Evolutionary conservation across 2,888 invertebrate genomes (phyloP).

Genomic region (Zygothrica quintamaculata): DNA sequence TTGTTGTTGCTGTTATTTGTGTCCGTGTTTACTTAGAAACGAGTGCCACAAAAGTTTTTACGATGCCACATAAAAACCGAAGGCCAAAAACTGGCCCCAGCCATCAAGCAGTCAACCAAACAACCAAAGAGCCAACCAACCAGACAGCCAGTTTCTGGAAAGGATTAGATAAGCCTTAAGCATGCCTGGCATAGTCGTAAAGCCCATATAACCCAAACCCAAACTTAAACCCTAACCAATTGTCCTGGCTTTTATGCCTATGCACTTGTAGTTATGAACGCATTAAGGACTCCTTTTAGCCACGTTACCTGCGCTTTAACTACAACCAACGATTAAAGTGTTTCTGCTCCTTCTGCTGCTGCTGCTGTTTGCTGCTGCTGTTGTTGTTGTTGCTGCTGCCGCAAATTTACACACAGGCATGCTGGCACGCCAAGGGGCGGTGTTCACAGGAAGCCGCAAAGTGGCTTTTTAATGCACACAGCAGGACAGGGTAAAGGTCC

Average conservation of each 20-base stretch:
- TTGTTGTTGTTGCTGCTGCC: constrained; percentile 24
- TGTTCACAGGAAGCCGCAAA: constrained; percentile 76
- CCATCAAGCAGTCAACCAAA: constrained; percentile 14
- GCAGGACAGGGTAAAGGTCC: constrained; percentile 55
- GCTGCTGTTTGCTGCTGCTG: constrained; percentile 8
- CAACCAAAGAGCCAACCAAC: too few relatives aligned
- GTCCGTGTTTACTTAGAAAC: constrained; percentile 41
- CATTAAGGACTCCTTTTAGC: constrained; percentile 23
- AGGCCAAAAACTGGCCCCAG: constrained; percentile 52
- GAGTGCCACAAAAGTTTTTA: constrained; percentile 72
- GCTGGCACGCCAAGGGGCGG: constrained; percentile 64
- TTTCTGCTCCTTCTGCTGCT: constrained; percentile 1
- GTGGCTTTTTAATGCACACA: constrained; percentile 80
- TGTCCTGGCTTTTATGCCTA: constrained; percentile 62
- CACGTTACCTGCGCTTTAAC: constrained; percentile 44
- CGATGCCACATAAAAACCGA: constrained; percentile 68
- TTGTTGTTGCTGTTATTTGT: constrained; percentile 25
- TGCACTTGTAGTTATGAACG: constrained; percentile 69
- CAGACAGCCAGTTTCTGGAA: constrained; percentile 65
- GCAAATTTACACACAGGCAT: constrained; percentile 62
- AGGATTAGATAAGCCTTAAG: constrained; percentile 71
- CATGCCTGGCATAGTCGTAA: constrained; percentile 50
- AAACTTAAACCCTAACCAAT: constrained; percentile 15
- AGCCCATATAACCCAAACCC: constrained; percentile 22
- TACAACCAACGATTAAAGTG: constrained; percentile 54